These are phyloP conservation scores for Mimas tiliae DNA, from an alignment of 2,888 invertebrate genomes.

Conservation along the genomic window DNA sequence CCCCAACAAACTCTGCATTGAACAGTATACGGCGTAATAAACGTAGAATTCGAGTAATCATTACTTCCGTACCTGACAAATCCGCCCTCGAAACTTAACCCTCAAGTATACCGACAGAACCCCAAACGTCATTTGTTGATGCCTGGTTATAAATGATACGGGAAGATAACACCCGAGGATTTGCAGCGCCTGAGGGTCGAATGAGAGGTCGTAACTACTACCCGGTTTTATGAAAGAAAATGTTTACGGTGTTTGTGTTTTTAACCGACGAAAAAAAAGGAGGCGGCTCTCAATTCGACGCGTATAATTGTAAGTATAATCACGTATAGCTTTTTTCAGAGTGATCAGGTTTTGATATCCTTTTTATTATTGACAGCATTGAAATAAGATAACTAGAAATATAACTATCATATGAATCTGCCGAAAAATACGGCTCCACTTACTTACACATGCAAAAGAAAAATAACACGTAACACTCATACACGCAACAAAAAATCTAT, in stretches of 20 bases:
- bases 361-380: too few relatives aligned
- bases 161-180: constrained; percentile 60
- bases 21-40: background rate
- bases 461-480: too few relatives aligned
- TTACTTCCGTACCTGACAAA: constrained; percentile 29
- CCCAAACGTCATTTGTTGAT: constrained; percentile 59
- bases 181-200: constrained; percentile 31
- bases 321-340: too few relatives aligned
- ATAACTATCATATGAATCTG: too few relatives aligned
- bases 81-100: constrained; percentile 45
- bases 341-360: too few relatives aligned
- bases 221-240: constrained; percentile 22
- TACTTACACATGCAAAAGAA: too few relatives aligned
- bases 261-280: too few relatives aligned
- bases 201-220: constrained; percentile 23
- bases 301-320: too few relatives aligned
- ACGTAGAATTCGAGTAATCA: constrained; percentile 10
- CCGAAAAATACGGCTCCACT: too few relatives aligned
- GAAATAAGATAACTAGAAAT: too few relatives aligned
- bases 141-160: constrained; percentile 67
- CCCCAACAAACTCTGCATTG: background rate
- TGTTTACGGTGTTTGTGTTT: constrained; percentile 19
- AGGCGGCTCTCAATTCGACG: too few relatives aligned
- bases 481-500: too few relatives aligned
- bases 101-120: constrained; percentile 33